Conservation (phyloP, 2,888 invertebrate species). For the Adelognathus sp. region DNA sequence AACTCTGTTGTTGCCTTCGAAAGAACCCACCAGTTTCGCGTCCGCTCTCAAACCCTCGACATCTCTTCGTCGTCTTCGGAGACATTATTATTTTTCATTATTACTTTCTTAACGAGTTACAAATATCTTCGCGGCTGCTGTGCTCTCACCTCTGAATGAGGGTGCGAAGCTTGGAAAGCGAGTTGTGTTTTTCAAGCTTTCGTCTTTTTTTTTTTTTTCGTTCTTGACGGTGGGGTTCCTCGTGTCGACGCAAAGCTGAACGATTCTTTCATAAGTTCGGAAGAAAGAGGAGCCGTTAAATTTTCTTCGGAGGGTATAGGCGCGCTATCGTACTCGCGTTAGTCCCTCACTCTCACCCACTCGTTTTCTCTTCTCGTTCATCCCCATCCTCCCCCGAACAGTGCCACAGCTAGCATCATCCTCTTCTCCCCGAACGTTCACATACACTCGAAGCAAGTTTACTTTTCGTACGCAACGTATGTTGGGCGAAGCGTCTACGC, state of each 20-base stretch:
- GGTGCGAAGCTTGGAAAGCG: not conserved
- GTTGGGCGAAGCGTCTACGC: constrained; percentile 4
- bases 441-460: constrained; percentile 57
- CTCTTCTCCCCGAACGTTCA: constrained; percentile 14
- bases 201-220: not conserved
- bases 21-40: constrained; percentile 61
- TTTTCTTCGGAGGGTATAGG: constrained; percentile 51
- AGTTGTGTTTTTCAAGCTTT: not conserved
- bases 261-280: constrained; percentile 68
- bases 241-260: constrained; percentile 62
- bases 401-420: not conserved
- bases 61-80: not conserved
- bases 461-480: constrained; percentile 42
- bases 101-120: not conserved
- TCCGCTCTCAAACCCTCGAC: constrained; percentile 51
- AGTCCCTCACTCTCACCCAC: constrained; percentile 54
- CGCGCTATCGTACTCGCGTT: constrained; percentile 71
- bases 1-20: constrained; percentile 7
- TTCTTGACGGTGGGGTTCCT: constrained; percentile 15
- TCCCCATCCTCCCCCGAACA: not conserved
- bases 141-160: not conserved
- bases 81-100: not conserved
- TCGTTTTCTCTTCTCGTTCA: constrained; percentile 20
- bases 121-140: not conserved
- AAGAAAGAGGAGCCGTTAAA: constrained; percentile 63